A percentile compares a stretch with the other conserved stretches of the same genome.
Conservation (phyloP, 2,113 vertebrate genomes). For the Marmota flaviventris region DNA sequence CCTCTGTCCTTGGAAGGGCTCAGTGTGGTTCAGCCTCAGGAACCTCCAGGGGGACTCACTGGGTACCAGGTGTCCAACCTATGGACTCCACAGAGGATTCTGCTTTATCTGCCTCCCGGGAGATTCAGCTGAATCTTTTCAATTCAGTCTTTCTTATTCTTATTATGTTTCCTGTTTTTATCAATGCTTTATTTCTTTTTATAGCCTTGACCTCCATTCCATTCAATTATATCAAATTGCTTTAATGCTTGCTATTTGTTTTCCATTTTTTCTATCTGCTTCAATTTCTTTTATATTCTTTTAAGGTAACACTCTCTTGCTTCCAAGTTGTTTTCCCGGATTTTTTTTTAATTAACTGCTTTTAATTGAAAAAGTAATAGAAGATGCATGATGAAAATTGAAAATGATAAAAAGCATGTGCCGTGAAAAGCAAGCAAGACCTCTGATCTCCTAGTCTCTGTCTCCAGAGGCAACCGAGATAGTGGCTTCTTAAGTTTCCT, state of each 20-base stretch:
- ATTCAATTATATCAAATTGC: neutral
- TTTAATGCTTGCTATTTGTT: neutral
- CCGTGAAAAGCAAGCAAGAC: neutral
- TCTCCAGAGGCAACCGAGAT: neutral
- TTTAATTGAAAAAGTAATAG: constrained; percentile 42
- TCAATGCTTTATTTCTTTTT: neutral
- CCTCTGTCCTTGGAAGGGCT: neutral
- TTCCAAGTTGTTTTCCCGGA: neutral
- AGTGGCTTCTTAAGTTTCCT: neutral
- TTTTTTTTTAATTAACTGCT: constrained; percentile 1
- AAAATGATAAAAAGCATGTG: neutral
- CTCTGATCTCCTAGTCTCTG: neutral
- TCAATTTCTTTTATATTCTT: constrained; percentile 9
- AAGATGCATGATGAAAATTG: neutral
- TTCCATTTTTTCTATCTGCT: neutral
- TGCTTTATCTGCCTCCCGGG: neutral
- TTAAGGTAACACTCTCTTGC: constrained; percentile 6
- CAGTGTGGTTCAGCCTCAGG: neutral
- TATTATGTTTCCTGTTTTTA: neutral
- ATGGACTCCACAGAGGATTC: neutral
- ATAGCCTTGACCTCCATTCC: neutral
- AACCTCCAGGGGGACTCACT: neutral
- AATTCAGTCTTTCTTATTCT: neutral
- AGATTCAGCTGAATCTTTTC: neutral
- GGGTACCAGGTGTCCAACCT: neutral